Percentiles rank a stretch among this genome's conserved stretches.
Conservation (phyloP, 2,797 vertebrate genomes). For the Micrastur ruficollis region DNA sequence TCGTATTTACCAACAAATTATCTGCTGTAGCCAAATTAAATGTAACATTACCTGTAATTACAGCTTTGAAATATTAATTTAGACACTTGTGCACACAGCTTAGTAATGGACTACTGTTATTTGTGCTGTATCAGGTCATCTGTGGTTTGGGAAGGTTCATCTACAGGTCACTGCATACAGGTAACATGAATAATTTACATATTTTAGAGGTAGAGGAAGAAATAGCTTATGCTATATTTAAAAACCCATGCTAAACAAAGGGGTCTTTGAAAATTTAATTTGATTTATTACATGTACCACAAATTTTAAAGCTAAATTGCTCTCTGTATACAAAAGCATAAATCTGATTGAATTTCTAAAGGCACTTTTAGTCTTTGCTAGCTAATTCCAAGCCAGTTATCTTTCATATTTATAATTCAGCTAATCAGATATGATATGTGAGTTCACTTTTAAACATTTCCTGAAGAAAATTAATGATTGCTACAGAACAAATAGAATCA, state of each 20-base stretch:
- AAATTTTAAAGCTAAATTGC: conserved; percentile 47
- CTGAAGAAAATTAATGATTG: not conserved
- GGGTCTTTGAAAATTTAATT: conserved; percentile 39
- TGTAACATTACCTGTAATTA: conserved; percentile 49
- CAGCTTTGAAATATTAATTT: conserved; percentile 55
- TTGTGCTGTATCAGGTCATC: conserved; percentile 5
- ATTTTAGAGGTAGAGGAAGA: conserved; percentile 13
- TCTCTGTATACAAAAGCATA: not conserved
- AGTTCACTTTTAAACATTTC: not conserved
- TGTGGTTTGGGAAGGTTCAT: conserved; percentile 35
- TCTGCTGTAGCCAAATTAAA: conserved; percentile 50
- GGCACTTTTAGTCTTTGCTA: not conserved
- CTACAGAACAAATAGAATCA: not conserved
- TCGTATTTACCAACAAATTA: conserved; percentile 53
- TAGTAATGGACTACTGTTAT: conserved; percentile 21
- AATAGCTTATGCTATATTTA: conserved; percentile 18
- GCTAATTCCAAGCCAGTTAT: not conserved
- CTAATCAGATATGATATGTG: not conserved
- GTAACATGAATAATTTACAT: conserved; percentile 55
- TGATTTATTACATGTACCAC: conserved; percentile 5
- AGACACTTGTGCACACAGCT: not conserved
- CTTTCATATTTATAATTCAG: not conserved
- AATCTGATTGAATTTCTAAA: conserved; percentile 35
- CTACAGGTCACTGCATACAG: conserved; percentile 54
- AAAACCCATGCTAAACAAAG: conserved; percentile 46